Evolutionary conservation across 2,113 vertebrate genomes (phyloP), one percentile per base, ranked within the genome.

Genomic region (Ophthalmolycus amberensis): DNA sequence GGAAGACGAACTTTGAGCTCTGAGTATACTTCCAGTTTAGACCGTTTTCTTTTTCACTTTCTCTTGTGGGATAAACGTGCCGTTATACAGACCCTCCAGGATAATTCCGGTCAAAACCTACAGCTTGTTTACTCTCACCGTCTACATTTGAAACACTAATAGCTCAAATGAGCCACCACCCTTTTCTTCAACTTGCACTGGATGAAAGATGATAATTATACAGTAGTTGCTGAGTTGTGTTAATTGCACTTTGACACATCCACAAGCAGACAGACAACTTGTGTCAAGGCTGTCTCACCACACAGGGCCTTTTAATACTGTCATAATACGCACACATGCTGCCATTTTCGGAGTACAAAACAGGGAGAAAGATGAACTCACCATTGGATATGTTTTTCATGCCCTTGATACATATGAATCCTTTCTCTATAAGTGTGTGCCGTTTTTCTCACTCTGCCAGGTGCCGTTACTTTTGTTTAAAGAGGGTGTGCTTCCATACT

Each of bases 381-480:
- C 66, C 32, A 14, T 63, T 48, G 44, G 69, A 87, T 86, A 80
- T 82, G 71, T 75, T 85, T 65, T 66, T 86, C 78, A 83, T 79
- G 65, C 73, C 80, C 16, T 65, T 60, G 32, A 32, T 25, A 67
- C 68, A 63, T 72, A 77, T 25, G n/a, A 71, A 62, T 56, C 7
- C 18, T 40, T n/a, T 67, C 32, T 87, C 44, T 63, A 62, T 93
- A 84, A 95, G 20, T 89, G 88, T 82, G 93, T 89, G 71, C 92
- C 93, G n/a, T 97, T 96, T 79, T 95, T 97, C 79, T 97, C 96
- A 20, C 89, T 91, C 44, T 96, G 94, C 90, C 94, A 97, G 38
- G 95, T 93, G 18, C 96, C 95, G 0, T 95, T 97, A 88, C 95
- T 96, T 87, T 98, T 98, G 73, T 95, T 97, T 22, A 99, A 94